Base-by-base conservation (phyloP, 2,113 vertebrate genomes). In the Gnathonemus longibarbis region DNA sequence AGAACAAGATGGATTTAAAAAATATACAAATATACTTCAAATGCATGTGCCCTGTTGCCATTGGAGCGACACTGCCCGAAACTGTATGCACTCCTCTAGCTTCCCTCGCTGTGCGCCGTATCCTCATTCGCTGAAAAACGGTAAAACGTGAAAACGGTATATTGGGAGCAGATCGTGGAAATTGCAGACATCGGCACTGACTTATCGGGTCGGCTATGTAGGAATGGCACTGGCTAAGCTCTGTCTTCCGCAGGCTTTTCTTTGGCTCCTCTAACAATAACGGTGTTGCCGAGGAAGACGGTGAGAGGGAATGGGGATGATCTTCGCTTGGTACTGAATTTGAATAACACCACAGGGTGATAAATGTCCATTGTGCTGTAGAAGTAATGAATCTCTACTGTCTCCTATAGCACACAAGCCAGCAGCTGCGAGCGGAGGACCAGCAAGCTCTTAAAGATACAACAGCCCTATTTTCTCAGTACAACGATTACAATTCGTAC, bases 271-370 rank as follows among this genome's bases (percentile, higher is more conserved):
- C 93, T 96, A 96, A 97, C 97, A 97, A 97, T 97, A 95, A 96
- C 95, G 96, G 95, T 95, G 97, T 96, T 96, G 95, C 96, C 94
- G 94, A 95, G 96, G 94, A 95, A 94, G 95, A 94, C 92, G 94
- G 96, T 94, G 94, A 96, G 96, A 95, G 94, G 92, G 97, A 97
- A 96, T 97, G 97, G 97, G 96, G 97, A 97, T 97, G 96, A 95
- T 96, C 97, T 97, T 97, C 97, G 97, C 97, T 97, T 98, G 98
- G 98, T 98, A 98, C 98, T 97, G 98, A 96, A 97, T 98, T 97
- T 98, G 97, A 99, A 99, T 99, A 98, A 98, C 98, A 97, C 97
- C 97, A 97, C 96, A 95, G 98, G 97, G 98, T 98, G 98, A 99
- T 99, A 98, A 99, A 99, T 99, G 98, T 97, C 97, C 97, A 99